These are phyloP conservation scores for Enteromius viviparus DNA, from an alignment of 2,797 vertebrate genomes.

Conservation along the genomic window DNA sequence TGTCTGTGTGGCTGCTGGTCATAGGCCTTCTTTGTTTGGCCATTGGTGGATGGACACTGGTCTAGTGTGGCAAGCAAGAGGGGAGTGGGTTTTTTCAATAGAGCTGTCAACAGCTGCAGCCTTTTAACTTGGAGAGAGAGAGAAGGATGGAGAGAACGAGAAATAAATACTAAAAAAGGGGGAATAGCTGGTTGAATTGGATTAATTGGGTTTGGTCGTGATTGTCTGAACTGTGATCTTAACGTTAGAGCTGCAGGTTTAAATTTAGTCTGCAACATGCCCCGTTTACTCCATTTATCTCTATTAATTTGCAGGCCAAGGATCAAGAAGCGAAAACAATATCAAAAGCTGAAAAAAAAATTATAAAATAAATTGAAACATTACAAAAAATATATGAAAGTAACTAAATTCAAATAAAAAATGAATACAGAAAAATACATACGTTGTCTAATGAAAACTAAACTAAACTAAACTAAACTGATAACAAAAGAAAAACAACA, in stretches of 20 bases:
- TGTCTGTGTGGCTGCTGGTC: constrained; percentile 32
- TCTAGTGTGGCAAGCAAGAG: constrained; percentile 18
- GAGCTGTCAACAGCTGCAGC: constrained; percentile 35
- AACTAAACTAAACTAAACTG: no score
- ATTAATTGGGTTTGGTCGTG: neutral
- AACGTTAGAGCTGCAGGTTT: neutral
- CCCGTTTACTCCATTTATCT: neutral
- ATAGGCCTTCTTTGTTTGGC: constrained; percentile 32
- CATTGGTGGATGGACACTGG: constrained; percentile 36
- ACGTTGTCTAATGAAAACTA: no score
- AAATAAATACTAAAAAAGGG: neutral
- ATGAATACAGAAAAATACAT: no score
- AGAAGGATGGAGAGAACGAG: neutral
- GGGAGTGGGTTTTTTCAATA: constrained; percentile 27
- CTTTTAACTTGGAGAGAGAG: constrained; percentile 13
- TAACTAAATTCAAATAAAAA: no score
- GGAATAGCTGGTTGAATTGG: neutral
- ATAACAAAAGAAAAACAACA: no score
- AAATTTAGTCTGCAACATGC: neutral
- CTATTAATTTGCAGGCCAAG: neutral
- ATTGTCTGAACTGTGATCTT: neutral
- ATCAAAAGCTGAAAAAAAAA: neutral
- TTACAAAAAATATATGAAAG: no score
- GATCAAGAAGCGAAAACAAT: neutral
- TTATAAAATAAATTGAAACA: no score